Conservation (phyloP, 2,888 invertebrate genomes). For the Taenaris catops region DNA sequence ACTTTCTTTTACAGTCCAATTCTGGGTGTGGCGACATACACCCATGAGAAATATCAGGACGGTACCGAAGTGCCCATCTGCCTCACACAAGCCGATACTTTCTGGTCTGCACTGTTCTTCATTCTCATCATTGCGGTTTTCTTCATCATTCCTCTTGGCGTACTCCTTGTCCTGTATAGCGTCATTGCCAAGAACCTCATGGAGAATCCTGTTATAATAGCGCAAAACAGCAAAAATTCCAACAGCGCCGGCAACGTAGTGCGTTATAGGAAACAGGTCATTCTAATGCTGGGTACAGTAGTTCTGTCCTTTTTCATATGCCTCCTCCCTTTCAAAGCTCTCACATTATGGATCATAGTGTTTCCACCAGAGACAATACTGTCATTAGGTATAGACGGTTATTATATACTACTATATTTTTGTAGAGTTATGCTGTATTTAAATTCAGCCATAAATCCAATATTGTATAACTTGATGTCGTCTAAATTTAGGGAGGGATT, state of each 20-base stretch:
- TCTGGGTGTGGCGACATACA: conserved; percentile 88
- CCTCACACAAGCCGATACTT: conserved; percentile 87
- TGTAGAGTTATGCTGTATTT: conserved; percentile 93
- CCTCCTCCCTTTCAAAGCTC: conserved; percentile 91
- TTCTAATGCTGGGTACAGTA: conserved; percentile 93
- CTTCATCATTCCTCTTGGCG: conserved; percentile 90
- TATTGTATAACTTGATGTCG: conserved; percentile 94
- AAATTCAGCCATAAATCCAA: conserved; percentile 95
- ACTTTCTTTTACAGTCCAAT: conserved; percentile 85
- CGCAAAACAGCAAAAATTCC: conserved; percentile 76
- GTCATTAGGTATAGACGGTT: conserved; percentile 87
- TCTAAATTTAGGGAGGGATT: conserved; percentile 94
- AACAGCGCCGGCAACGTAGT: conserved; percentile 77
- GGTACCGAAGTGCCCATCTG: conserved; percentile 87
- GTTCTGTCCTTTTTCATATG: conserved; percentile 95
- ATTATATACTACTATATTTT: conserved; percentile 91
- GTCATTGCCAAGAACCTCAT: conserved; percentile 92
- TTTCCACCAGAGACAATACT: conserved; percentile 84
- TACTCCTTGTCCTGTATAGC: conserved; percentile 90
- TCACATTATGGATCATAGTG: conserved; percentile 92
- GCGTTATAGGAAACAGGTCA: conserved; percentile 89
- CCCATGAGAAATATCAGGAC: conserved; percentile 85
- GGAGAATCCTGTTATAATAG: conserved; percentile 86
- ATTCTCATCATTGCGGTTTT: conserved; percentile 89
- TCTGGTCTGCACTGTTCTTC: conserved; percentile 90